Evolutionary conservation across 2,888 invertebrate species (phyloP).

Genomic region (Sicus ferrugineus): DNA sequence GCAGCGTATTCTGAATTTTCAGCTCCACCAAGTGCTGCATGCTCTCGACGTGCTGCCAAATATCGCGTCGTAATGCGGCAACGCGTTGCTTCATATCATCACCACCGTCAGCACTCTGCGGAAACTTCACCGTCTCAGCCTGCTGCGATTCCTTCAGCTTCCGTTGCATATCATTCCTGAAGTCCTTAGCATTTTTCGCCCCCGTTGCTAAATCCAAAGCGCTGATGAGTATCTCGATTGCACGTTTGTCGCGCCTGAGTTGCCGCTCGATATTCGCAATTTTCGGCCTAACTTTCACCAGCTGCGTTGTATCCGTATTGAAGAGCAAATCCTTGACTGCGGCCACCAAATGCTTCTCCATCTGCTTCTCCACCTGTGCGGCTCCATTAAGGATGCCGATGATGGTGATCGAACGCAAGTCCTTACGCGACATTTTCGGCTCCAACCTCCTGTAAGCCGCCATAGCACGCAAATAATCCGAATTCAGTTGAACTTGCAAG

Average conservation of each 20-base stretch:
- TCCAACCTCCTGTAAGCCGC: slow-evolving; percentile 56
- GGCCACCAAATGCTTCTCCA: slow-evolving; percentile 56
- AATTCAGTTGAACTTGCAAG: slow-evolving; percentile 48
- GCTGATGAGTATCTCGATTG: slow-evolving; percentile 55
- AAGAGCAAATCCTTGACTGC: slow-evolving; percentile 53
- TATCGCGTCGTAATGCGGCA: slow-evolving; percentile 47
- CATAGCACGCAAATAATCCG: slow-evolving; percentile 54
- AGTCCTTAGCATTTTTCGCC: slow-evolving; percentile 48
- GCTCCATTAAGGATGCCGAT: slow-evolving; percentile 61
- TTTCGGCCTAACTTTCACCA: slow-evolving; percentile 46
- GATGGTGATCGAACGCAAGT: slow-evolving; percentile 54
- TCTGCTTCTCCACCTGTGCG: slow-evolving; percentile 54
- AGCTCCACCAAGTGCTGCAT: slow-evolving; percentile 52
- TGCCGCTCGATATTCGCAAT: slow-evolving; percentile 56
- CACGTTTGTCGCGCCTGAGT: slow-evolving; percentile 54
- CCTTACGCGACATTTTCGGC: slow-evolving; percentile 51
- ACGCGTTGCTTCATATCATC: slow-evolving; percentile 42
- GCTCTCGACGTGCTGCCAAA: slow-evolving; percentile 51
- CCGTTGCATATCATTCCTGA: slow-evolving; percentile 47
- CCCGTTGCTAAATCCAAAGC: slow-evolving; percentile 56
- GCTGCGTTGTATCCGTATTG: slow-evolving; percentile 48
- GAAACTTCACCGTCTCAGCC: background rate
- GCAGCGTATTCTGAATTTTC: slow-evolving; percentile 55
- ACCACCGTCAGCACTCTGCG: background rate
- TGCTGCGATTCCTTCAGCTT: slow-evolving; percentile 10